phyloP scores from a whole-genome alignment of 2,888 invertebrate genomes.

The Cheilosia impressa region DNA sequence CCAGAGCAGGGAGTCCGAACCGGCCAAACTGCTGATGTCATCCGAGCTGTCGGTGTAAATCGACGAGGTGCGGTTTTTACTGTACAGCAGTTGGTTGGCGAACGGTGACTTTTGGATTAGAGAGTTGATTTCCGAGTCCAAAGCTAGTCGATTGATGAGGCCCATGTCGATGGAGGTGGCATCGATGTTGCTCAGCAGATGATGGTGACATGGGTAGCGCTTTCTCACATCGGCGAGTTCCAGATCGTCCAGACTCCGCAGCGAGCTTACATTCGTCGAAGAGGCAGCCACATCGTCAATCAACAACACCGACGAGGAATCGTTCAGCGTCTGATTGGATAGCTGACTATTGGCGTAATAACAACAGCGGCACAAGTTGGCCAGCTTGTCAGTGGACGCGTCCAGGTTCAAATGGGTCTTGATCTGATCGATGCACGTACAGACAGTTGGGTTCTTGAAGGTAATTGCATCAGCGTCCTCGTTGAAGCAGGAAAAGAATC shows the following conservation, averaged over 20 bases:
- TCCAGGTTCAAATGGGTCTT: constrained; percentile 81
- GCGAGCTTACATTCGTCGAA: constrained; percentile 85
- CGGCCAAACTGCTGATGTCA: constrained; percentile 92
- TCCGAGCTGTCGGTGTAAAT: constrained; percentile 95
- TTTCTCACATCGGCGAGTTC: constrained; percentile 82
- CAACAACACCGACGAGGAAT: constrained; percentile 85
- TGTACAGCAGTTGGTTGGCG: constrained; percentile 85
- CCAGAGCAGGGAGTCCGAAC: constrained; percentile 89
- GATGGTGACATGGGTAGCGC: constrained; percentile 82
- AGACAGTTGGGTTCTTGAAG: constrained; percentile 74
- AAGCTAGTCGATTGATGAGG: constrained; percentile 84
- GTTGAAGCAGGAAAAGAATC: constrained; percentile 94
- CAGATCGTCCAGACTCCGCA: constrained; percentile 86
- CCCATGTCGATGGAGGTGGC: constrained; percentile 83
- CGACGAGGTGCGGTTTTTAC: constrained; percentile 89
- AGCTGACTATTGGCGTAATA: constrained; percentile 78
- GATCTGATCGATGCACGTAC: constrained; percentile 81
- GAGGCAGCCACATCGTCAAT: constrained; percentile 85
- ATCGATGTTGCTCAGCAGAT: constrained; percentile 82
- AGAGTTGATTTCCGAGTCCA: constrained; percentile 84
- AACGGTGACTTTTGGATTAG: constrained; percentile 84
- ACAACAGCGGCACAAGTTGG: constrained; percentile 82
- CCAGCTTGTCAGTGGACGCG: constrained; percentile 81
- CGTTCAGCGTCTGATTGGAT: constrained; percentile 79
- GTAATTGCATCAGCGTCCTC: constrained; percentile 89